These are phyloP conservation scores for Heterocephalus glaber DNA, from an alignment of 2,113 vertebrate species.

Conservation along the genomic window DNA sequence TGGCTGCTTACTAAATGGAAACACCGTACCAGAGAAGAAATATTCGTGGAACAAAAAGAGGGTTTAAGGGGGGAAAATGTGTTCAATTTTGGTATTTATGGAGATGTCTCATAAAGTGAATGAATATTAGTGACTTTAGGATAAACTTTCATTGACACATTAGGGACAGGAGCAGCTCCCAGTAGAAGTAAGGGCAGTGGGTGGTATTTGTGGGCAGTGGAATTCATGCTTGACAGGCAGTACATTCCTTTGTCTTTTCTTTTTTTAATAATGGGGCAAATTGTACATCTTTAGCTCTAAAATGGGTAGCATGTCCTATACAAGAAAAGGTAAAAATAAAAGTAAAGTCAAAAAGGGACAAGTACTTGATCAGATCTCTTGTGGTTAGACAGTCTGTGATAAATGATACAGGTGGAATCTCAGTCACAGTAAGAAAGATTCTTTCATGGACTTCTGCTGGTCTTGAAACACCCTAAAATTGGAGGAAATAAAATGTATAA, in stretches of 20 bases:
- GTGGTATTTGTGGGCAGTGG: neutral
- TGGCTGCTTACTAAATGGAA: neutral
- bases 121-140: neutral
- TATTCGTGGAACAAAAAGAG: neutral
- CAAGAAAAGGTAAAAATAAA: neutral
- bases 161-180: accelerated
- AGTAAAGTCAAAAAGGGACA: neutral
- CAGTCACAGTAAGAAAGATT: accelerated
- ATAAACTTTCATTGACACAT: accelerated
- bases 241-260: neutral
- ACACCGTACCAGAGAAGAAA: neutral
- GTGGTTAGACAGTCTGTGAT: neutral
- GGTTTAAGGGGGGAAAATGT: neutral
- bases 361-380: neutral
- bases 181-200: neutral
- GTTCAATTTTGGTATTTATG: neutral
- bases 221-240: accelerated
- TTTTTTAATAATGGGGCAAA: neutral
- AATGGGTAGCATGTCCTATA: neutral
- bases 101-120: neutral
- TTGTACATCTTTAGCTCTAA: neutral
- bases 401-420: too few species aligned
- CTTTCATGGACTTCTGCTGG: neutral
- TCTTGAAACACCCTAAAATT: neutral
- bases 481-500: neutral